Evolutionary conservation across 2,113 vertebrate genomes (phyloP), one percentile per base, ranked within the genome.

Genomic region (Manacus vitellinus): DNA sequence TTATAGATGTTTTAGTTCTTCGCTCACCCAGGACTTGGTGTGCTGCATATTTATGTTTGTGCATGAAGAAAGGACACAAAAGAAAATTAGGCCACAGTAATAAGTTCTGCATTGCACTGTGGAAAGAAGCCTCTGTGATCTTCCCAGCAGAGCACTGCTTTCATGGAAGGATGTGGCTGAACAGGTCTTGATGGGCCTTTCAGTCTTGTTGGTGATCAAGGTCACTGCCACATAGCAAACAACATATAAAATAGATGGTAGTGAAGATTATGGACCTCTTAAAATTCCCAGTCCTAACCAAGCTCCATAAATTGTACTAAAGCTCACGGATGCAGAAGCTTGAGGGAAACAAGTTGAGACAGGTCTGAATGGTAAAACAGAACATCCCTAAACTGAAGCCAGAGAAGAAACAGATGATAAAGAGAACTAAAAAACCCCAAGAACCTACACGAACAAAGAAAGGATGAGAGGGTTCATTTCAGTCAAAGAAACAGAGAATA

Each of bases 21-120:
- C 0, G 5, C 79, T 96, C 94, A 86, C 76, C 44, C 92, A 92
- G 96, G 96, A 96, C 33, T 91, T 75, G 79, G 74, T 91, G 61
- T 79, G 70, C 80, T 96, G 91, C 91, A 95, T 95, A 93, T 96
- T 96, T 96, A 93, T 95, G 76, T 91, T 96, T 97, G 96, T 78
- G 86, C 65, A 61, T 13, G 76, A 39, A 65, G 76, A 92, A 95
- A 96, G 27, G 91, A 94, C 92, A 84, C 65, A 72, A 88, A 70
- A 70, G 83, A 92, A 94, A 96, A 93, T 93, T 78, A 96, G 96
- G 96, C 73, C 91, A 93, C 88, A 91, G 83, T 78, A 91, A 12
- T 43, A 71, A 95, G 76, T 87, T 96, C 55, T 85, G 85, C n/a
- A 14, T 8, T 43, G 83, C 92, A 33, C 77, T 51, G 49, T 71